Conservation (phyloP, 2,888 invertebrate genomes). For the Nomada fucata region DNA sequence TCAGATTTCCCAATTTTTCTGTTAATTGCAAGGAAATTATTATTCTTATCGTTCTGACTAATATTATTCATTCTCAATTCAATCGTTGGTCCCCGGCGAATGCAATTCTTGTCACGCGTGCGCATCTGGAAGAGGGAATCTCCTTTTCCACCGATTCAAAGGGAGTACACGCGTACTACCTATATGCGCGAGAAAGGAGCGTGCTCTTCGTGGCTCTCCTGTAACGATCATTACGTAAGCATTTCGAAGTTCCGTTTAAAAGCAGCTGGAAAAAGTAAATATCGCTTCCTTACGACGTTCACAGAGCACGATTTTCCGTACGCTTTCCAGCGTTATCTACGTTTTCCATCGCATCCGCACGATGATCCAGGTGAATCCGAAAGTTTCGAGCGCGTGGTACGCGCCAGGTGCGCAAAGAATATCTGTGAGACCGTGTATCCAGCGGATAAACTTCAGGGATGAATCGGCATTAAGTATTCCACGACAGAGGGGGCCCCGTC, state of each 20-base stretch:
- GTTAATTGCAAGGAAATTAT: too few relatives aligned
- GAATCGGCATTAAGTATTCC: too few relatives aligned
- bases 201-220: conserved; percentile 4
- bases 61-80: too few relatives aligned
- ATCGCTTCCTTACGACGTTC: conserved; percentile 25
- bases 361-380: conserved; percentile 21
- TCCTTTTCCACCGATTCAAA: conserved; percentile 25
- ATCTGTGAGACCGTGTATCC: neutral
- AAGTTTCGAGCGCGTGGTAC: conserved; percentile 9
- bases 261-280: conserved; percentile 5
- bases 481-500: too few relatives aligned
- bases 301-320: conserved; percentile 19
- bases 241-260: conserved; percentile 21
- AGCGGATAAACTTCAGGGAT: neutral
- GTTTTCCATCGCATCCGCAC: conserved; percentile 19
- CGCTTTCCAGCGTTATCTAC: conserved; percentile 33
- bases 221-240: conserved; percentile 27
- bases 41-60: too few relatives aligned
- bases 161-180: neutral
- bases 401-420: neutral
- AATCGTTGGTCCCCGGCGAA: neutral
- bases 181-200: neutral
- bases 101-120: neutral
- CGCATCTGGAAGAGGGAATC: conserved; percentile 8
- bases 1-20: too few relatives aligned